Evolutionary conservation across 23 tunicate genomes (phyloP).

Genomic region (Ciona savignyi): DNA sequence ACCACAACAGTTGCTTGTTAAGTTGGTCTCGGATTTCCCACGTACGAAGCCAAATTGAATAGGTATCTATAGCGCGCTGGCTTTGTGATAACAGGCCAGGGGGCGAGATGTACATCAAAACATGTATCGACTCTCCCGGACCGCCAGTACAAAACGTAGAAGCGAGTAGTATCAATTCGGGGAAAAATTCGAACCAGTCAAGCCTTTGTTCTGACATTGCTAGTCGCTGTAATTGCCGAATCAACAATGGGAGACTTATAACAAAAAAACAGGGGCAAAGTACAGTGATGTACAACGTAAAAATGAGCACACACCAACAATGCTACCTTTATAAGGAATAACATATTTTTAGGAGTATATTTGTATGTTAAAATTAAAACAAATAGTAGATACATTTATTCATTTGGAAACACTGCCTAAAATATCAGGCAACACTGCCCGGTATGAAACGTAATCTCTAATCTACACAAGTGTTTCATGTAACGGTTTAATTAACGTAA

Average conservation of each 20-base stretch:
- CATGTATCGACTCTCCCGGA: not conserved
- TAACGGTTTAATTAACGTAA: not conserved
- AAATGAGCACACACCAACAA: too few species aligned
- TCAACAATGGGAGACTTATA: not conserved
- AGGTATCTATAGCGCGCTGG: not conserved
- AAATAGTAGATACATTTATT: too few species aligned
- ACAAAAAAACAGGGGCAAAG: not conserved
- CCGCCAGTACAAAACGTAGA: not conserved
- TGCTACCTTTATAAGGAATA: too few species aligned
- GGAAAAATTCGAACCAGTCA: not conserved
- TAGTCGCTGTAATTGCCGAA: not conserved
- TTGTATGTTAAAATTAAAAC: too few species aligned
- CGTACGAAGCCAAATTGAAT: not conserved
- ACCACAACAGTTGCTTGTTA: not conserved
- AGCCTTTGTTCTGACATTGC: not conserved
- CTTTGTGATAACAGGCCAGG: not conserved
- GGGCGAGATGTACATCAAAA: conserved; percentile 1
- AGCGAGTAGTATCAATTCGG: not conserved
- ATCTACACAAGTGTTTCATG: not conserved
- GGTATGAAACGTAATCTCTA: too few species aligned
- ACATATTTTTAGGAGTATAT: too few species aligned
- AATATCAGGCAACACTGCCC: too few species aligned
- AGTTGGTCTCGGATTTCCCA: not conserved
- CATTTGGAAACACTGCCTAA: not conserved
- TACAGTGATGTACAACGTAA: not conserved